Percentiles rank a stretch among this genome's conserved stretches.
phyloP scores from a whole-genome alignment of 2,888 invertebrate species.

The Patella ulyssiponensis region DNA sequence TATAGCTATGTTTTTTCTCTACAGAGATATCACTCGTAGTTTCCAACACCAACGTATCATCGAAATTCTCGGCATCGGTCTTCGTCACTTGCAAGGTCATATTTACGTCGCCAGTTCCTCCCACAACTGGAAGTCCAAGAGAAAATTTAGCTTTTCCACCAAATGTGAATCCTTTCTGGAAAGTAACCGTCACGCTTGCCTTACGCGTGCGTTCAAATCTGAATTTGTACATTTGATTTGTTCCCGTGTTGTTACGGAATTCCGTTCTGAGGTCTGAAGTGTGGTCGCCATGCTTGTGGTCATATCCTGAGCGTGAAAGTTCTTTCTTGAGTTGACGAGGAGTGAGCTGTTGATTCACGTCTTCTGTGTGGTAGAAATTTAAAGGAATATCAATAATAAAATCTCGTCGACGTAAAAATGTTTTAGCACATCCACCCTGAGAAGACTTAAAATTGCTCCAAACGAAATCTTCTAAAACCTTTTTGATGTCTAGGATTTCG shows the following conservation, averaged over 20 bases:
- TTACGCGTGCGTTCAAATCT: conserved; percentile 38
- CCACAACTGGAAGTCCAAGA: conserved; percentile 33
- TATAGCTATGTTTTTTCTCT: conserved; percentile 29
- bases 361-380: conserved; percentile 40
- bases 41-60: conserved; percentile 37
- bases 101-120: conserved; percentile 21
- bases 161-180: conserved; percentile 38
- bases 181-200: conserved; percentile 32
- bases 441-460: conserved; percentile 26
- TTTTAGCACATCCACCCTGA: conserved; percentile 5
- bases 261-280: conserved; percentile 30
- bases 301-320: neutral
- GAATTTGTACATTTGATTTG: conserved; percentile 39
- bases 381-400: conserved; percentile 38
- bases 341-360: neutral
- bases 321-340: neutral
- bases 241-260: conserved; percentile 36
- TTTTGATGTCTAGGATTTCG: conserved; percentile 35
- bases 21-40: conserved; percentile 39
- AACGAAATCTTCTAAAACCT: conserved; percentile 29
- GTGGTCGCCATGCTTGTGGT: neutral
- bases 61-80: conserved; percentile 32
- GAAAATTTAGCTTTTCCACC: conserved; percentile 33
- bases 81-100: conserved; percentile 33
- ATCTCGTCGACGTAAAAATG: conserved; percentile 31